Evolutionary conservation across 2,888 invertebrate species (phyloP), one percentile per base, ranked within the genome.

Genomic region (Noctua fimbriata): DNA sequence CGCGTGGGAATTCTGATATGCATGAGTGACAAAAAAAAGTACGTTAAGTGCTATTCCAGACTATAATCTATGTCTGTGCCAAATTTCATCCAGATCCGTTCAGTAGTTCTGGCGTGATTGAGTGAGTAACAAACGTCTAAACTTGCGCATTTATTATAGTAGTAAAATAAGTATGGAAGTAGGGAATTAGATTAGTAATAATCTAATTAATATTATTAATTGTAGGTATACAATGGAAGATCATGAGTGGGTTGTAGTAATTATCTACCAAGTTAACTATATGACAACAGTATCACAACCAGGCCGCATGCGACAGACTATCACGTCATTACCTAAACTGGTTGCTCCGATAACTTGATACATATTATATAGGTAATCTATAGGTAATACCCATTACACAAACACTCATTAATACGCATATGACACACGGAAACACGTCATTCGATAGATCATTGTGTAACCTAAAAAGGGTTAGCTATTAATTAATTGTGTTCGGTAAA

Each of bases 401-500:
- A 36, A 49, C 52, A 69, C 49, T 78, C 73, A 78, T 70, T 78
- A 86, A 47, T 63, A 78, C 63, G 58, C 75, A 55, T 18, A 67
- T 24, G 65, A 74, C 83, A 73, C 69, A 86, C 52, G 49, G 70
- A 83, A 71, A 70, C 41, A 69, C 36, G 66, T 73, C 60, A 65
- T 65, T 79, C n/a, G 44, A 63, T 83, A 71, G n/a, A 83, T 65
- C 72, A 69, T 32, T 24, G 41, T 41, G 49, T 73, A 67, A 70
- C 41, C 21, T 66, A 67, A 78, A 82, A 75, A 73, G 10, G 72
- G 55, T 66, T 16, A 28, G 18, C 49, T 60, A 32, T 41, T 71
- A 52, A 63, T 81, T 74, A 65, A 69, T 76, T 52, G 21, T 67
- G 10, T 73, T 58, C 21, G 21, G 41, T n/a, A 10, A 60, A 28